Base-by-base conservation (phyloP, 2,113 vertebrate species). In the Tautogolabrus adspersus region DNA sequence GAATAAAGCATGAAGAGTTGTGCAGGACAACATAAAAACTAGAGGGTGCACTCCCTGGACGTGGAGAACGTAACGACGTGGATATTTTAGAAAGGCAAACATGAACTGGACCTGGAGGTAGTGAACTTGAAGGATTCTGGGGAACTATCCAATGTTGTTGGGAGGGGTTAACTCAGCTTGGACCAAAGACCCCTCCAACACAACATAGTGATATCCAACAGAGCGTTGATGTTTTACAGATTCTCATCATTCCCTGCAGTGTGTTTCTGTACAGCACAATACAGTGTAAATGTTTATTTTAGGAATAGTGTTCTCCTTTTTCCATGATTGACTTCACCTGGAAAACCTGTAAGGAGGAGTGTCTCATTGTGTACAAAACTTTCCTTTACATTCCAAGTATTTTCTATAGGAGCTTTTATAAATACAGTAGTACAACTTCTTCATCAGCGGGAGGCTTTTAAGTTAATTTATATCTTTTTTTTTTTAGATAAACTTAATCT, bases 381-480 rank as follows among this genome's bases (percentile, higher is more conserved):
- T 70, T 82, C 54, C 61, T 64, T 75, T 79, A 89, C 89, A 91
- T 91, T 92, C 86, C 90, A 87, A 11, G 47, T 88, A 72, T 70
- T 86, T 91, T 77, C 82, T 82, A 74, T 89, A 72, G 79, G 78
- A 80, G 64, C 80, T 81, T 87, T 81, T 82, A 83, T 89, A 77
- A 87, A 82, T 87, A 69, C 81, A 72, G 66, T 82, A 91, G 82
- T 90, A 93, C 90, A 93, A 92, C 92, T 93, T 95, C 91, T 91
- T 91, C 73, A 74, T 77, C 79, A 62, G 83, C 82, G 92, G 94
- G 94, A 94, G 93, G 93, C 91, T 92, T 86, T 91, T 90, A 81
- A 88, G 79, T 93, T 95, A 94, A 95, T 94, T 95, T 95, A 95
- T 95, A 93, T 93, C 82, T 90, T 91, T 81, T 79, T 72, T 90